These are phyloP conservation scores for Drosophila pseudoananassae DNA, from an alignment of 1,140 invertebrate genomes.

Conservation along the genomic window DNA sequence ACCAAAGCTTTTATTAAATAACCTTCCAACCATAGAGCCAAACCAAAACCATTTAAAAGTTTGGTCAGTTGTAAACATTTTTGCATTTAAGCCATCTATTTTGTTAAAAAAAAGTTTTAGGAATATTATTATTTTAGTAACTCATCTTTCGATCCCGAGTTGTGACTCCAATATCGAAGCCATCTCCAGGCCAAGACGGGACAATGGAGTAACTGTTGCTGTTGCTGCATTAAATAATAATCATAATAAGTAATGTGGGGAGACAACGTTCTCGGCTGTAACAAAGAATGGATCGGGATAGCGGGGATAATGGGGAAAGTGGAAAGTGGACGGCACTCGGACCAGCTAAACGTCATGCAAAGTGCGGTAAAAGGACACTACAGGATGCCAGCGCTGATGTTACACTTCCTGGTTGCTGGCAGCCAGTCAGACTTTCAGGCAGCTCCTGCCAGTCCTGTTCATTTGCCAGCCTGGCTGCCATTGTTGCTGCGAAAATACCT, in stretches of 20 bases:
- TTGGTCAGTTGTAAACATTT: too few species aligned
- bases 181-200: conserved; percentile 39
- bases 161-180: conserved; percentile 6
- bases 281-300: conserved; percentile 21
- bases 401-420: conserved; percentile 68
- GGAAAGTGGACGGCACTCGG: conserved; percentile 38
- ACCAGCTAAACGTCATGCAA: conserved; percentile 74
- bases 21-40: too few species aligned
- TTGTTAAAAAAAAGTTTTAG: too few species aligned
- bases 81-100: too few species aligned
- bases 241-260: conserved; percentile 78
- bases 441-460: conserved; percentile 59
- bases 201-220: conserved; percentile 62
- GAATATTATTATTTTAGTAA: too few species aligned
- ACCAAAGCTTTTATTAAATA: too few species aligned
- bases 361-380: conserved; percentile 76
- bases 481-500: conserved; percentile 70
- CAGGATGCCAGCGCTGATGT: conserved; percentile 78
- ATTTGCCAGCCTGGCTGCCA: conserved; percentile 58
- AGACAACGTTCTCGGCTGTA: conserved; percentile 52
- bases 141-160: conserved; percentile 3
- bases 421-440: conserved; percentile 36
- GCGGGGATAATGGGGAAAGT: neutral
- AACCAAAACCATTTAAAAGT: too few species aligned
- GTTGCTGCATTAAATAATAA: conserved; percentile 79